Evolutionary conservation across 1,140 invertebrate species (phyloP).

Genomic region (Drosophila pseudoobscura): DNA sequence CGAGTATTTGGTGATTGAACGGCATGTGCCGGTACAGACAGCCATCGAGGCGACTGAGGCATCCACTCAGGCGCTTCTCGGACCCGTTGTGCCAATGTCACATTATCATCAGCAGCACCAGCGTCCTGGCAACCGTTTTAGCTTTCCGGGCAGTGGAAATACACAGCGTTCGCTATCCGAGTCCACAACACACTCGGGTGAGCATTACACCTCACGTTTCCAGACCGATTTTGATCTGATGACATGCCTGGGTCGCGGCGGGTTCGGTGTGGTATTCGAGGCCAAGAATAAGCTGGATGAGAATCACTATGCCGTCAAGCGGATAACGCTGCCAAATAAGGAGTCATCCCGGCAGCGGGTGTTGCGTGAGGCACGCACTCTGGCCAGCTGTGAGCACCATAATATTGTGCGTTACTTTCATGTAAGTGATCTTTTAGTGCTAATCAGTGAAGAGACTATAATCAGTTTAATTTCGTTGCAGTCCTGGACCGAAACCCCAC

Average conservation of each 20-base stretch:
- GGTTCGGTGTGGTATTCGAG: slow-evolving; percentile 98
- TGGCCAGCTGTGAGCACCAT: slow-evolving; percentile 96
- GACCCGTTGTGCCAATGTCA: slow-evolving; percentile 49
- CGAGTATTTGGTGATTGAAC: slow-evolving; percentile 83
- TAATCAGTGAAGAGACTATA: background rate
- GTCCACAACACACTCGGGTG: slow-evolving; percentile 73
- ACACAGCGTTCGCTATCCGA: slow-evolving; percentile 71
- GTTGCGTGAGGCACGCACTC: slow-evolving; percentile 95
- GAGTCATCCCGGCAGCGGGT: slow-evolving; percentile 92
- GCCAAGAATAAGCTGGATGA: slow-evolving; percentile 97
- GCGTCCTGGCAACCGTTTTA: slow-evolving; percentile 42
- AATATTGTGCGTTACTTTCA: slow-evolving; percentile 97
- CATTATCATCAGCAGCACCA: slow-evolving; percentile 24
- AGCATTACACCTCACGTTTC: slow-evolving; percentile 86
- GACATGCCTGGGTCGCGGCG: slow-evolving; percentile 94
- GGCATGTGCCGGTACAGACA: slow-evolving; percentile 81
- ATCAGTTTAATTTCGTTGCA: slow-evolving; percentile 93
- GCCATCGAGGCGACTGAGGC: slow-evolving; percentile 80
- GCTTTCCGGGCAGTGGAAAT: slow-evolving; percentile 10
- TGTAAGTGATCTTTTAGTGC: slow-evolving; percentile 36
- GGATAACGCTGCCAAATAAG: slow-evolving; percentile 94
- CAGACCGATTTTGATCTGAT: slow-evolving; percentile 94
- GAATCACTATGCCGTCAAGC: slow-evolving; percentile 97
- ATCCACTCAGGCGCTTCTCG: slow-evolving; percentile 67
- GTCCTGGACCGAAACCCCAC: slow-evolving; percentile 96